Percentiles rank a stretch among this genome's conserved stretches.
phyloP scores from a whole-genome alignment of 1,140 invertebrate genomes.

The Brachionus plicatilis region DNA sequence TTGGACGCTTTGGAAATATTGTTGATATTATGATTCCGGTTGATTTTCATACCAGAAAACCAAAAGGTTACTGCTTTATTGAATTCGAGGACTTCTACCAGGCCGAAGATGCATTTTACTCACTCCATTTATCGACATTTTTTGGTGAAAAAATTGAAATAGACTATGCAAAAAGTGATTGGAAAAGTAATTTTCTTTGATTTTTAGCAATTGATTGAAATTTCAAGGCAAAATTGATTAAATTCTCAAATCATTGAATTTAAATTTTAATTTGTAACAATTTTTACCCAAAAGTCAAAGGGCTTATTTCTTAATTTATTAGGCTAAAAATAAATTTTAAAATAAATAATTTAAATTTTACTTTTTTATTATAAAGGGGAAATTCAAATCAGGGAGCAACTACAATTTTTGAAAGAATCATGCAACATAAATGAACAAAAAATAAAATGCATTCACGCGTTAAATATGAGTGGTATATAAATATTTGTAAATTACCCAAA shows the following conservation, averaged over 20 bases:
- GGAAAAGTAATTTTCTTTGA: conserved; percentile 30
- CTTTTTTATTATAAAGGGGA: conserved; percentile 2
- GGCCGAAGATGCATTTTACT: conserved; percentile 39
- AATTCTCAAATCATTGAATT: no score
- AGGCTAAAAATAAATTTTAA: not conserved
- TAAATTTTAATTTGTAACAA: no score
- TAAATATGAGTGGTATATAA: conserved; percentile 40
- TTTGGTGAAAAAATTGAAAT: conserved; percentile 41
- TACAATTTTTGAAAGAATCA: conserved; percentile 39
- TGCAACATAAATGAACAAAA: conserved; percentile 37
- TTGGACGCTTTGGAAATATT: conserved; percentile 58
- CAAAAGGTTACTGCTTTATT: conserved; percentile 59
- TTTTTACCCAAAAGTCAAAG: no score
- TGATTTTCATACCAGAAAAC: conserved; percentile 57
- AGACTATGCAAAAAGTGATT: conserved; percentile 39
- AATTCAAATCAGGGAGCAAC: conserved; percentile 32
- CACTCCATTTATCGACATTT: conserved; percentile 35
- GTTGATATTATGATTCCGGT: conserved; percentile 59
- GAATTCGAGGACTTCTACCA: conserved; percentile 52
- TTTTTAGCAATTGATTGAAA: not conserved
- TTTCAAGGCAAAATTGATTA: not conserved
- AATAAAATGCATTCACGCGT: conserved; percentile 34
- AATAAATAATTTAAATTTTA: not conserved
- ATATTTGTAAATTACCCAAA: not conserved
- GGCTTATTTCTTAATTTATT: no score